Percentiles rank a stretch among this genome's conserved stretches.
phyloP scores from a whole-genome alignment of 2,888 invertebrate species.

The Pediacus dermestoides region DNA sequence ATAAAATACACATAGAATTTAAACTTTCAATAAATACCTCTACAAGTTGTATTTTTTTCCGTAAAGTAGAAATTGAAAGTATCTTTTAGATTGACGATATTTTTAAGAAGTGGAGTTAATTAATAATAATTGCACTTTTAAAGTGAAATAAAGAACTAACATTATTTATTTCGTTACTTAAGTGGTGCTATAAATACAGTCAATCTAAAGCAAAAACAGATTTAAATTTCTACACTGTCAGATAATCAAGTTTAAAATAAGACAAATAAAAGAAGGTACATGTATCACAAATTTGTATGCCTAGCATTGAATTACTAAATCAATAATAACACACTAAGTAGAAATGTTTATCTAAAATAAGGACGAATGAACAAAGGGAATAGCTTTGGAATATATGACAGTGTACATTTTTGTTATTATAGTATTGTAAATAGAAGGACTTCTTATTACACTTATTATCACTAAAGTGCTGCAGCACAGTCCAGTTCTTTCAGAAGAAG shows the following conservation, averaged over 20 bases:
- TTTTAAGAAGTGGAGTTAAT: slow-evolving; percentile 15
- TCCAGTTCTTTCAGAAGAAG: slow-evolving; percentile 44
- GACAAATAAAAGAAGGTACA: slow-evolving; percentile 26
- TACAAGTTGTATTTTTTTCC: too few species aligned
- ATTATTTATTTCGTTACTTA: slow-evolving; percentile 12
- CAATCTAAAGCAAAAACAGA: slow-evolving; percentile 25
- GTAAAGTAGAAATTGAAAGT: slow-evolving; percentile 28
- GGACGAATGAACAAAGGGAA: slow-evolving; percentile 14
- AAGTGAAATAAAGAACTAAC: slow-evolving; percentile 22
- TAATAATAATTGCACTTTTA: slow-evolving; percentile 27
- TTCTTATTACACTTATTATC: slow-evolving; percentile 48
- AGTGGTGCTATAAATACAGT: slow-evolving; percentile 24
- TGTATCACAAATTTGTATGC: slow-evolving; percentile 33
- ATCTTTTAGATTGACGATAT: slow-evolving; percentile 27
- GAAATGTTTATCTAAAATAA: slow-evolving; percentile 15
- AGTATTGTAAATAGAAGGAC: slow-evolving; percentile 38
- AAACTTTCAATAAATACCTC: slow-evolving; percentile 32
- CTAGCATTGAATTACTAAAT: slow-evolving; percentile 21
- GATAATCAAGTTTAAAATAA: slow-evolving; percentile 24
- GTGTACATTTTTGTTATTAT: slow-evolving; percentile 27
- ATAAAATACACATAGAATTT: slow-evolving; percentile 35
- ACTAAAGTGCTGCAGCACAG: slow-evolving; percentile 47
- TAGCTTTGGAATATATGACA: slow-evolving; percentile 32
- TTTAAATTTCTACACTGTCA: slow-evolving; percentile 33
- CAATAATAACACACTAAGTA: slow-evolving; percentile 12